A percentile compares a stretch with the other conserved stretches of the same genome.
Evolutionary conservation across 92 coral and sea anemone species (phyloP).

Genomic region (Zoanthus gigantus): DNA sequence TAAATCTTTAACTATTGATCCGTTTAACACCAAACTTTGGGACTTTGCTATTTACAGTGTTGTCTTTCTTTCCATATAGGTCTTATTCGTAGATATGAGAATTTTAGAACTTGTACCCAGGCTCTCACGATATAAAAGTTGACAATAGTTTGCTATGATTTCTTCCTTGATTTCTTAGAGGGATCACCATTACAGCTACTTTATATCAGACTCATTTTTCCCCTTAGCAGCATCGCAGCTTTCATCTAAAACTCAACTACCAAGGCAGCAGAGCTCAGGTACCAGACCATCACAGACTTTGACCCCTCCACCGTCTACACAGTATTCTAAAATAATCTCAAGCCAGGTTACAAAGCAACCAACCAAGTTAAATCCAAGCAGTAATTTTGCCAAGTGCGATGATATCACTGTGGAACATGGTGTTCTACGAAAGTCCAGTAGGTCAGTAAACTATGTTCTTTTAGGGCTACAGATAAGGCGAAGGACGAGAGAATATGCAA

Average conservation of each 20-base stretch:
- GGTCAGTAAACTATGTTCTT: slow-evolving; percentile 10
- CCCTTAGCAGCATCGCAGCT: not conserved
- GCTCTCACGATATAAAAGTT: not conserved
- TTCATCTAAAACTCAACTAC: not conserved
- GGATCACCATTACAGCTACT: slow-evolving; percentile 8
- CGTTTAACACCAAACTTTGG: no score
- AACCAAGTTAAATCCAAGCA: slow-evolving; percentile 27
- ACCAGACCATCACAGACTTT: not conserved
- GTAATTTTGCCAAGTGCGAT: slow-evolving; percentile 76
- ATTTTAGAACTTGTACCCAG: no score
- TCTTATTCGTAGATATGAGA: no score
- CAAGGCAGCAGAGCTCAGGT: not conserved
- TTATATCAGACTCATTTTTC: not conserved
- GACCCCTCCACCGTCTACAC: not conserved
- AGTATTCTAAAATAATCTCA: slow-evolving; percentile 6
- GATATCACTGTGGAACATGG: slow-evolving; percentile 81
- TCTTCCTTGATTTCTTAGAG: slow-evolving; percentile 8
- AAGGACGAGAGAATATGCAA: no score
- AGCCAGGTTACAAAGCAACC: slow-evolving; percentile 41
- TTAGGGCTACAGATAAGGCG: not conserved
- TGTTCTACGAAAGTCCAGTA: slow-evolving; percentile 43
- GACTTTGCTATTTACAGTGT: no score
- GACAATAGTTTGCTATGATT: not conserved
- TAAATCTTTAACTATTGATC: no score
- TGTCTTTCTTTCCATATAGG: no score